phyloP scores from a whole-genome alignment of 30 jellyfish, hydroid and myxozoan species.

The Hydractinia echinata region DNA sequence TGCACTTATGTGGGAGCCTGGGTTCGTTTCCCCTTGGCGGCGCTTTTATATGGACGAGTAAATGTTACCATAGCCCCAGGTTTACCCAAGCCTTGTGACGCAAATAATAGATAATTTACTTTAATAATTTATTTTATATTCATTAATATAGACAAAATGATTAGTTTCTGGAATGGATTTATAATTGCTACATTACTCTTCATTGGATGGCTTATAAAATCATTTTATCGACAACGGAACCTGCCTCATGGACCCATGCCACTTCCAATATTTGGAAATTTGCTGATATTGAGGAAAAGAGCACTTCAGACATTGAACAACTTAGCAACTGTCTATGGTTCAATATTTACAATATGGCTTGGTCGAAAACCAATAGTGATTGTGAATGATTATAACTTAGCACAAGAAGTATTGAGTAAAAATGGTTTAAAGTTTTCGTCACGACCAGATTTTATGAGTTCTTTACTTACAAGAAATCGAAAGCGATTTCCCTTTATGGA shows the following conservation, averaged over 20 bases:
- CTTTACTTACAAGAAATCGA: not conserved
- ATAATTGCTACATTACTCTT: slow-evolving; percentile 5
- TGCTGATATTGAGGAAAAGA: not conserved
- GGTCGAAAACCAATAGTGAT: slow-evolving; percentile 20
- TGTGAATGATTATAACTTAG: not conserved
- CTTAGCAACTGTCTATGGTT: slow-evolving; percentile 7
- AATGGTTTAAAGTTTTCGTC: slow-evolving; percentile 14
- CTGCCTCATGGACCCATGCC: slow-evolving; percentile 28
- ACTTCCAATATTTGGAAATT: slow-evolving; percentile 2
- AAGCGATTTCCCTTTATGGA: slow-evolving; percentile 22
- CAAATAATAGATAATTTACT: not conserved
- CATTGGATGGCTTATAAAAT: slow-evolving; percentile 3
- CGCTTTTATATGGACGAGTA: not conserved
- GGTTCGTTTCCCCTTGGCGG: no score
- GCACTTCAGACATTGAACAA: not conserved
- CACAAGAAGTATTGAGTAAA: slow-evolving; percentile 2
- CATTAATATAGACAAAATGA: not conserved
- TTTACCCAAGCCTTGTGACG: not conserved
- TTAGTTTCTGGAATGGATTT: not conserved
- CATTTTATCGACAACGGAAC: slow-evolving; percentile 19
- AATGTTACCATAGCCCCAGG: not conserved
- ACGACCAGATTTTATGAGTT: slow-evolving; percentile 13
- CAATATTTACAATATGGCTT: slow-evolving; percentile 13
- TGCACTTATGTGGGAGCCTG: no score
- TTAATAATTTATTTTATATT: not conserved